Conservation (phyloP, 2,888 invertebrate species). For the Molorchus minor region DNA sequence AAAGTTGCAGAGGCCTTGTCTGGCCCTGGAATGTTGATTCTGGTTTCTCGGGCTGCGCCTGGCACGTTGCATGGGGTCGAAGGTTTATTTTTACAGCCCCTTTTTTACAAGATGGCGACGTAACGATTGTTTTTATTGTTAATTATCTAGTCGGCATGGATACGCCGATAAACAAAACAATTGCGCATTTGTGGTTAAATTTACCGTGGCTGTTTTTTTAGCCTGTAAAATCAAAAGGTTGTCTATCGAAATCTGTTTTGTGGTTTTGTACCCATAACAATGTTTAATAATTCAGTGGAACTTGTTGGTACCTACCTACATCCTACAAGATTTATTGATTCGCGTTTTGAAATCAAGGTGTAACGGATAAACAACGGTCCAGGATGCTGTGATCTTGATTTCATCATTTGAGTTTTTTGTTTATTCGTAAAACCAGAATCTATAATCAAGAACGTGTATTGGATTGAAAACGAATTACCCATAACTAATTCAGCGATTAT, state of each 20-base stretch:
- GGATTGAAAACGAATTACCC: too few species aligned
- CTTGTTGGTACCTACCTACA: too few species aligned
- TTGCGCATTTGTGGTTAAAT: conserved; percentile 9
- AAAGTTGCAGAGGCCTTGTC: conserved; percentile 15
- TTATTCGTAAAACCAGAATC: too few species aligned
- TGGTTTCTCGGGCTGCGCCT: conserved; percentile 12
- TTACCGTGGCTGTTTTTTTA: background rate
- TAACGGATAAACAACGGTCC: conserved; percentile 13
- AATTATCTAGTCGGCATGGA: conserved; percentile 2
- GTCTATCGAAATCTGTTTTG: background rate
- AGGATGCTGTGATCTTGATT: background rate
- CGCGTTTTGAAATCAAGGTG: conserved; percentile 2
- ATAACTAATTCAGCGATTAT: too few species aligned
- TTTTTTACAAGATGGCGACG: conserved; percentile 41
- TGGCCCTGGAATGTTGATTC: conserved; percentile 18
- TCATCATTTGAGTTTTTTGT: background rate
- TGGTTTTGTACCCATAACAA: background rate
- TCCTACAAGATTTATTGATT: conserved; percentile 9
- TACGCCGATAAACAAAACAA: conserved; percentile 12
- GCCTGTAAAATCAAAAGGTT: background rate
- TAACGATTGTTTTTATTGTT: conserved; percentile 15
- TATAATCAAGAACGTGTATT: too few species aligned
- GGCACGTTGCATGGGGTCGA: conserved; percentile 18
- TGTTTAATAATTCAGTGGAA: background rate
- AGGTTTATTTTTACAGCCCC: conserved; percentile 23